Conservation (phyloP, 2,113 vertebrate species). For the Nerophis lumbriciformis region DNA sequence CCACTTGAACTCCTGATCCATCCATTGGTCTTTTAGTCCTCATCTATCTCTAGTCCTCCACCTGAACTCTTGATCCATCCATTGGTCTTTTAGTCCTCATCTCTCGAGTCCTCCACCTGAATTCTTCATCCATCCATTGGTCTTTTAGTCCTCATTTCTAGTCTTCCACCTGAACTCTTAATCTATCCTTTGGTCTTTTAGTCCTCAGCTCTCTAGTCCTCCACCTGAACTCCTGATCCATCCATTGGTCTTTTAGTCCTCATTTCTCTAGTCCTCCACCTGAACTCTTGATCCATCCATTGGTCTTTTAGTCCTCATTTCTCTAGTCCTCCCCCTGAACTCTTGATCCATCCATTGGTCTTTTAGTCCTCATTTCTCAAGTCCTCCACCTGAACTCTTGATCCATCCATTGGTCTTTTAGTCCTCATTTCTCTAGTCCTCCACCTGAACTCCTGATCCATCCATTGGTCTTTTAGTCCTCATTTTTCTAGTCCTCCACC, state of each 20-base stretch:
- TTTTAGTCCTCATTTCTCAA: not conserved
- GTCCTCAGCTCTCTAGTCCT: not conserved
- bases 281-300: too few relatives aligned
- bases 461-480: not conserved
- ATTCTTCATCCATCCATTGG: too few relatives aligned
- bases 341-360: too few relatives aligned
- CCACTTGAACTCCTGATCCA: not conserved
- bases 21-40: not conserved
- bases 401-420: too few relatives aligned
- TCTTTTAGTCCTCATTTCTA: not conserved
- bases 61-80: too few relatives aligned
- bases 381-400: too few relatives aligned
- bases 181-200: too few relatives aligned
- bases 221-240: not conserved
- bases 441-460: not conserved
- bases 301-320: too few relatives aligned
- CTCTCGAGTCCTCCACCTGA: slow-evolving; percentile 4
- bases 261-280: not conserved
- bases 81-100: too few relatives aligned
- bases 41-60: not conserved
- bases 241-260: not conserved
- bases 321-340: slow-evolving; percentile 5
- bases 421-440: not conserved
- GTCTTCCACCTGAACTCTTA: too few relatives aligned
- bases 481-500: not conserved